phyloP scores from a whole-genome alignment of 2,113 vertebrate genomes.

The Heptranchias perlo region DNA sequence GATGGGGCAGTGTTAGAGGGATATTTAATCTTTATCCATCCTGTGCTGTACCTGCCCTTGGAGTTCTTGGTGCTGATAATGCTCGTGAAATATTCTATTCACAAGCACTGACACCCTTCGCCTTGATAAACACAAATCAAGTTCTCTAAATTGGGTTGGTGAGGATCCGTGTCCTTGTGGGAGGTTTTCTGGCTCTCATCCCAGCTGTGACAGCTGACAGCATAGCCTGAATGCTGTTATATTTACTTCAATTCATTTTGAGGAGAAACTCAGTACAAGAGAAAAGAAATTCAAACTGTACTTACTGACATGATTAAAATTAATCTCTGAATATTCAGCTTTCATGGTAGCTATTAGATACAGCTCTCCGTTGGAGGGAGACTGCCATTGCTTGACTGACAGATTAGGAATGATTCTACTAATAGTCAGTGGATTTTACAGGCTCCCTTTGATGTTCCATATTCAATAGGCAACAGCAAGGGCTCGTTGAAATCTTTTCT shows the following conservation, averaged over 20 bases:
- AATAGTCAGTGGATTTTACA: neutral
- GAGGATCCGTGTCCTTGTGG: neutral
- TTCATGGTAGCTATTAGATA: neutral
- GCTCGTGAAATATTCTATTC: neutral
- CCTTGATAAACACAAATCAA: constrained; percentile 18
- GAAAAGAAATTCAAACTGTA: constrained; percentile 1
- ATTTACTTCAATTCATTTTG: neutral
- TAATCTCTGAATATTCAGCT: neutral
- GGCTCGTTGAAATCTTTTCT: neutral
- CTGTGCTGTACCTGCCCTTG: neutral
- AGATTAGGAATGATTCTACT: neutral
- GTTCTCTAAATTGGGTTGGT: neutral
- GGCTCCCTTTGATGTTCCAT: neutral
- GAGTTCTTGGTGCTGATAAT: neutral
- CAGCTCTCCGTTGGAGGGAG: neutral
- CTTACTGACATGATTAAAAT: constrained; percentile 1
- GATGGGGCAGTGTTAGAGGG: neutral
- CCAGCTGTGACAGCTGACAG: neutral
- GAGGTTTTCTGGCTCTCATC: neutral
- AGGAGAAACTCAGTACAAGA: neutral
- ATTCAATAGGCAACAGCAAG: neutral
- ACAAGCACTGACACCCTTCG: neutral
- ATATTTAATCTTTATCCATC: neutral
- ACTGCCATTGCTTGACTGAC: neutral
- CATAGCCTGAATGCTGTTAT: neutral